Evolutionary conservation across 2,888 invertebrate species (phyloP).

Genomic region (Petrolisthes cinctipes): DNA sequence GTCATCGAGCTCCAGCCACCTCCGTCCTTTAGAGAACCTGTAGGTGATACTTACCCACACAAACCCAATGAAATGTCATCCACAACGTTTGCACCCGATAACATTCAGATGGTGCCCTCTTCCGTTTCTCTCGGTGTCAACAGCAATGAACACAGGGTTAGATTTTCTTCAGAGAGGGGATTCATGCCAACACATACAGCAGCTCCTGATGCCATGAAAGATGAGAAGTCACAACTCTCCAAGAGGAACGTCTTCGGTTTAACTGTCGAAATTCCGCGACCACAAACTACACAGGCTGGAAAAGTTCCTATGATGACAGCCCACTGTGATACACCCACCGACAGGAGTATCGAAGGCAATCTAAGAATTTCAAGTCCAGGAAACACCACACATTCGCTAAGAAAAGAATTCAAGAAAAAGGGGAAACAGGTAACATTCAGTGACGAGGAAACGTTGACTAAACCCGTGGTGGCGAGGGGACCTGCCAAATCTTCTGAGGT

Average conservation of each 20-base stretch:
- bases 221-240: neutral
- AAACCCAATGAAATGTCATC: neutral
- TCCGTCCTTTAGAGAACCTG: slow-evolving; percentile 46
- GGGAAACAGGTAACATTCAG: slow-evolving; percentile 40
- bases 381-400: neutral
- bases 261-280: neutral
- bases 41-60: neutral
- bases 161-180: too few species aligned
- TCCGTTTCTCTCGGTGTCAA: too few species aligned
- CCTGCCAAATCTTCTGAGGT: slow-evolving; percentile 32
- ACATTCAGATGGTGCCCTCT: neutral
- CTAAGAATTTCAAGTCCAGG: neutral
- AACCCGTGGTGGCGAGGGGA: slow-evolving; percentile 20
- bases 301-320: neutral
- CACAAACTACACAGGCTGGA: neutral
- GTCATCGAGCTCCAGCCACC: slow-evolving; percentile 40
- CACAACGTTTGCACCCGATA: neutral
- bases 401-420: slow-evolving; percentile 6
- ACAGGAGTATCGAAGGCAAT: neutral
- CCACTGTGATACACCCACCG: neutral
- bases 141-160: too few species aligned
- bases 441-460: neutral
- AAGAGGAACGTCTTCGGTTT: neutral
- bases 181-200: neutral
- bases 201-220: neutral